Conservation (phyloP, 2,113 vertebrate genomes). For the Aphelocoma coerulescens region DNA sequence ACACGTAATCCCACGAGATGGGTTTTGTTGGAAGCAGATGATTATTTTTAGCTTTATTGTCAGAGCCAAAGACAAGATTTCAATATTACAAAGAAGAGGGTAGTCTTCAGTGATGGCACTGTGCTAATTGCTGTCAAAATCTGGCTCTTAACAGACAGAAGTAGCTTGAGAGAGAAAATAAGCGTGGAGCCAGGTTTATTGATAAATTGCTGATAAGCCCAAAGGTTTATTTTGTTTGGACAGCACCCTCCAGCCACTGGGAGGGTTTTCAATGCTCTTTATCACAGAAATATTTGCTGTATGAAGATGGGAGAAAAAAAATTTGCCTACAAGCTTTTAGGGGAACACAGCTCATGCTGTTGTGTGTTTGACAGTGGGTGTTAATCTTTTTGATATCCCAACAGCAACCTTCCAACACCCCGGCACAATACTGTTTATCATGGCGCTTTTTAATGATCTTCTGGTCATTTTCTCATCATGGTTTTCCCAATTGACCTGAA, state of each 20-base stretch:
- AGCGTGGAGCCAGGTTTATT: not conserved
- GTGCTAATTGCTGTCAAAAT: slow-evolving; percentile 41
- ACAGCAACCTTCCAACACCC: not conserved
- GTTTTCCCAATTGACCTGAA: not conserved
- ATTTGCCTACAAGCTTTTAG: not conserved
- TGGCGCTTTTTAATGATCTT: not conserved
- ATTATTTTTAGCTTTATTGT: slow-evolving; percentile 4
- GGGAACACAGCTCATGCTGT: not conserved
- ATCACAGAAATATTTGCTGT: not conserved
- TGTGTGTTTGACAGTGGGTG: not conserved
- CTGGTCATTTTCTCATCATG: not conserved
- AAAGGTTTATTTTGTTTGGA: not conserved
- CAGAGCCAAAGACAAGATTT: not conserved
- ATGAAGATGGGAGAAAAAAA: not conserved
- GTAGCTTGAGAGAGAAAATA: not conserved
- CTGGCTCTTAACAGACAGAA: not conserved
- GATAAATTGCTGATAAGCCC: not conserved
- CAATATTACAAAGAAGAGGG: not conserved
- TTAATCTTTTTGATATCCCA: not conserved
- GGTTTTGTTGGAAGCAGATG: not conserved
- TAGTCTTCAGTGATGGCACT: not conserved
- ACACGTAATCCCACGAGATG: not conserved
- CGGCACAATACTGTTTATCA: not conserved
- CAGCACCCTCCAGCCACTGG: not conserved
- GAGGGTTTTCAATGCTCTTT: not conserved